Conservation (phyloP, 2,888 invertebrate genomes). For the Dicranocentrus wangi region DNA sequence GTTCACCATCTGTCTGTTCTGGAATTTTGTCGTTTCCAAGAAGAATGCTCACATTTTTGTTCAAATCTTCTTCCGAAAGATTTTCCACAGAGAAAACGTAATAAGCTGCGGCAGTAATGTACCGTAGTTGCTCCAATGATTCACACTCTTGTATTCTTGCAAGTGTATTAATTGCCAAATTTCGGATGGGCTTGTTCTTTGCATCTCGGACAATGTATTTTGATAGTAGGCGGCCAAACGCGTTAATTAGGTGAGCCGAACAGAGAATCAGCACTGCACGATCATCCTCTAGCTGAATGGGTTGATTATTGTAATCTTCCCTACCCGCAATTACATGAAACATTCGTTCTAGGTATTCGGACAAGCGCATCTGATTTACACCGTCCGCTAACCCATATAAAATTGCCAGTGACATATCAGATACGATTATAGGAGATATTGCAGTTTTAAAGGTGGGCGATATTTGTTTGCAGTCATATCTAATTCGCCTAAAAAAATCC, state of each 20-base stretch:
- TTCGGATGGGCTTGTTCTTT: not conserved
- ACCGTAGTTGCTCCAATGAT: not conserved
- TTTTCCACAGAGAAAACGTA: not conserved
- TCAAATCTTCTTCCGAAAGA: not conserved
- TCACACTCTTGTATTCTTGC: not conserved
- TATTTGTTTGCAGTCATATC: not conserved
- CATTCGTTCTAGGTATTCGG: not conserved
- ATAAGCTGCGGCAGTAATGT: not conserved
- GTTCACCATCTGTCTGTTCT: not conserved
- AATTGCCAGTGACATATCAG: not conserved
- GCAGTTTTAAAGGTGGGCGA: not conserved
- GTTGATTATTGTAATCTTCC: too few species aligned
- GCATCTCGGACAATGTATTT: not conserved
- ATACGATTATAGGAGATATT: not conserved
- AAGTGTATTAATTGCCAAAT: not conserved
- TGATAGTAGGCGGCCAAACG: not conserved
- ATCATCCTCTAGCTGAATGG: not conserved
- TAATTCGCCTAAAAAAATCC: not conserved
- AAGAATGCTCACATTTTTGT: not conserved
- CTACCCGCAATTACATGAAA: not conserved
- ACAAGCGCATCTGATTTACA: not conserved
- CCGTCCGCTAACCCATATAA: not conserved
- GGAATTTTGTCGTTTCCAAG: not conserved
- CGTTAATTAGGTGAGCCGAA: not conserved
- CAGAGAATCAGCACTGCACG: not conserved